Evolutionary conservation across 2,797 vertebrate species (phyloP).

Genomic region (Chaetophractus vellerosus): DNA sequence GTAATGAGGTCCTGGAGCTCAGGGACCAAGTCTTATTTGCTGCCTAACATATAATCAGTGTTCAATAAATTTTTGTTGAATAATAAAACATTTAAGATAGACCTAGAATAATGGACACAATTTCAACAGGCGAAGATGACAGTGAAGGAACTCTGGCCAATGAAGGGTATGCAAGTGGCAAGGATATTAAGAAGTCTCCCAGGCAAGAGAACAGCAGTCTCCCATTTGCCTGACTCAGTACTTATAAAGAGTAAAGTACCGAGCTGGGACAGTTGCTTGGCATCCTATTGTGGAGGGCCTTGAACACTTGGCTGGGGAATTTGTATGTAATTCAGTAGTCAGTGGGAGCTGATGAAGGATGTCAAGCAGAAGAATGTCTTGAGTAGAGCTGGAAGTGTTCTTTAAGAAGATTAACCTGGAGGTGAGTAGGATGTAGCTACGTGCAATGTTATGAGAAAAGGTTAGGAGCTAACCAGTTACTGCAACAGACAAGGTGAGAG

Average conservation of each 20-base stretch:
- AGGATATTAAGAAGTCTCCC: neutral
- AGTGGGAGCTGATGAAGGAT: constrained; percentile 3
- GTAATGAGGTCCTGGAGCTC: neutral
- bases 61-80: too few relatives aligned
- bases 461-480: neutral
- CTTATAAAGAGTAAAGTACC: neutral
- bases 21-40: neutral
- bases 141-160: neutral
- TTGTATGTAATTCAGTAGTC: neutral
- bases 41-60: neutral
- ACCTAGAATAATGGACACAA: neutral
- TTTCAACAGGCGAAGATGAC: neutral
- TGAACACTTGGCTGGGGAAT: constrained; percentile 19
- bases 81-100: neutral
- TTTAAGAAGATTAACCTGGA: constrained; percentile 11
- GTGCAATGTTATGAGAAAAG: neutral
- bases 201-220: neutral
- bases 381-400: neutral
- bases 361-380: neutral
- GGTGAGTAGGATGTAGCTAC: neutral
- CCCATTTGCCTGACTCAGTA: neutral
- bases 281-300: neutral
- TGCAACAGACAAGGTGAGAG: neutral
- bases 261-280: neutral
- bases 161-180: neutral